Conservation (phyloP, 2,797 vertebrate genomes). For the Sternarchorhynchus goeldii region DNA sequence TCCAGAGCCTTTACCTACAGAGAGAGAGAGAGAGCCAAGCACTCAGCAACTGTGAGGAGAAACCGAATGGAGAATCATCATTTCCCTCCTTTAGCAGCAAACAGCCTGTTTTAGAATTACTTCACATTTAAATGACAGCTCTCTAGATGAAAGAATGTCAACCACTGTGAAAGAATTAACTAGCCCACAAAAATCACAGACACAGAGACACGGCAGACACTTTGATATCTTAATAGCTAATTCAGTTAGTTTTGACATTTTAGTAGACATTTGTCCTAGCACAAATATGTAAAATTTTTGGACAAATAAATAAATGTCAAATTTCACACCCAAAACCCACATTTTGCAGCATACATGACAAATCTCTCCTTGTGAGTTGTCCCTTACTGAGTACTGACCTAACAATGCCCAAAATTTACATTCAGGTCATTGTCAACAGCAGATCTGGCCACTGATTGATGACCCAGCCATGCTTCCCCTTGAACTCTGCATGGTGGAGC, state of each 20-base stretch:
- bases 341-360: neutral
- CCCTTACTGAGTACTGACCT: neutral
- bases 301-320: neutral
- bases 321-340: neutral
- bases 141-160: neutral
- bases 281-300: too few species aligned
- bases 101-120: neutral
- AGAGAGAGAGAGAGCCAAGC: neutral
- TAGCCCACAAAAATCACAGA: neutral
- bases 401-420: conserved; percentile 22
- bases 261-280: too few species aligned
- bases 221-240: too few species aligned
- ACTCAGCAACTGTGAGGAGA: neutral
- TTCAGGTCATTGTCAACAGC: conserved; percentile 3
- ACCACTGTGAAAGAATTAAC: too few species aligned
- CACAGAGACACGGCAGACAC: too few species aligned
- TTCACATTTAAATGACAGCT: neutral
- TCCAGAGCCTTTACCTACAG: conserved; percentile 72
- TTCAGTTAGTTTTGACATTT: too few species aligned
- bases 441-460: conserved; percentile 34
- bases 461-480: conserved; percentile 9
- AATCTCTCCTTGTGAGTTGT: neutral
- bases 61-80: too few species aligned
- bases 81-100: too few species aligned
- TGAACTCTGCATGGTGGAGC: conserved; percentile 20